Evolutionary conservation across 2,888 invertebrate genomes (phyloP).

Genomic region (Heliconius sara): DNA sequence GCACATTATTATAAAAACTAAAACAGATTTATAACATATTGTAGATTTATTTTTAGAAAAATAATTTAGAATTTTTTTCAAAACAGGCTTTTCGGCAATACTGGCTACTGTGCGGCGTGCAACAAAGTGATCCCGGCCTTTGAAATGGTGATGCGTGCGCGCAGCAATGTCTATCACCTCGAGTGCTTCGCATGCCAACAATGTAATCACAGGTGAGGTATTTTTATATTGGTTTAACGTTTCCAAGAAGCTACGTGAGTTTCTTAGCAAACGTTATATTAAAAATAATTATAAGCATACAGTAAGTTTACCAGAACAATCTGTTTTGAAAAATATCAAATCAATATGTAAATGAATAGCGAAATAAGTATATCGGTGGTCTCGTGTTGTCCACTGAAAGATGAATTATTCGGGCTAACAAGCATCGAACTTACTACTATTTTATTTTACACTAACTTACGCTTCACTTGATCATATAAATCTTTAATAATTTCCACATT

Average conservation of each 20-base stretch:
- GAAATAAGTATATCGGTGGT: background rate
- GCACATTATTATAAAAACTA: background rate
- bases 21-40: background rate
- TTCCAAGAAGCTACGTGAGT: background rate
- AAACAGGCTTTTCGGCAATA: slow-evolving; percentile 94
- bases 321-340: background rate
- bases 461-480: slow-evolving; percentile 34
- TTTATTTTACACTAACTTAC: background rate
- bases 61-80: background rate
- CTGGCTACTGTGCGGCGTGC: slow-evolving; percentile 98
- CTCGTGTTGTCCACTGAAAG: background rate
- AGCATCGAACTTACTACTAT: background rate
- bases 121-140: slow-evolving; percentile 99
- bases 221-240: slow-evolving; percentile 10
- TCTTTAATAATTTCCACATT: slow-evolving; percentile 45
- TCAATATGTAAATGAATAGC: background rate
- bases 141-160: slow-evolving; percentile 99
- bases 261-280: background rate
- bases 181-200: slow-evolving; percentile 99
- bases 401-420: background rate
- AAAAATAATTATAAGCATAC: background rate
- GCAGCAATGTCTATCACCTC: slow-evolving; percentile 98
- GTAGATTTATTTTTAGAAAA: no score
- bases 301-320: background rate
- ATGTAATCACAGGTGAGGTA: slow-evolving; percentile 96